Percentiles rank a stretch among this genome's conserved stretches.
Evolutionary conservation across 1,140 invertebrate species (phyloP).

Genomic region (Danaus plexippus): DNA sequence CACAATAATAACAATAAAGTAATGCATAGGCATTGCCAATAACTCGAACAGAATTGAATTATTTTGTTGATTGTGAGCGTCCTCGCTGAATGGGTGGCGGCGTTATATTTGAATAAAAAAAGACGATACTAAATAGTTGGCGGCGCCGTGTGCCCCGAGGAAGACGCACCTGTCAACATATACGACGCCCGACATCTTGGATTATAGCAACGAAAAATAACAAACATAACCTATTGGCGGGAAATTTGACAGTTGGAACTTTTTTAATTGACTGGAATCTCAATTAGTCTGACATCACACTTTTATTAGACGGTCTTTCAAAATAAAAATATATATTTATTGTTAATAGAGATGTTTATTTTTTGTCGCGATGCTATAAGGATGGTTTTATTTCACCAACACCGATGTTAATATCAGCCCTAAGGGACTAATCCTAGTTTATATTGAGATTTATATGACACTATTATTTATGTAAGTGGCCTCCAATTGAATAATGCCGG

Average conservation of each 20-base stretch:
- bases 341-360: no score
- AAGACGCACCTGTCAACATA: slow-evolving; percentile 34
- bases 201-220: slow-evolving; percentile 8
- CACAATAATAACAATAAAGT: no score
- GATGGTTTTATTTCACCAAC: no score
- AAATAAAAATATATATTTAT: no score
- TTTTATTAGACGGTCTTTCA: no score
- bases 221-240: slow-evolving; percentile 15
- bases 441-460: slow-evolving; percentile 41
- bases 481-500: slow-evolving; percentile 33
- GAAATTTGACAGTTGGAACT: slow-evolving; percentile 14
- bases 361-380: no score
- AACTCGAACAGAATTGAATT: slow-evolving; percentile 17
- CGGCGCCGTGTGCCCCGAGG: slow-evolving; percentile 32
- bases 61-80: slow-evolving; percentile 38
- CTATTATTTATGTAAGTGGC: slow-evolving; percentile 3
- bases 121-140: slow-evolving; percentile 37
- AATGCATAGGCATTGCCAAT: no score
- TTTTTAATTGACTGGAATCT: slow-evolving; percentile 3
- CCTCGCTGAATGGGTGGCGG: slow-evolving; percentile 43
- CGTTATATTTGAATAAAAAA: slow-evolving; percentile 45
- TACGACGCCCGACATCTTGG: slow-evolving; percentile 29
- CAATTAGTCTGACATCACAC: background rate
- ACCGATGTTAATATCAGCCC: no score
- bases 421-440: slow-evolving; percentile 1